Evolutionary conservation across 2,113 vertebrate species (phyloP).

Genomic region (Phrynosoma blainvillii): DNA sequence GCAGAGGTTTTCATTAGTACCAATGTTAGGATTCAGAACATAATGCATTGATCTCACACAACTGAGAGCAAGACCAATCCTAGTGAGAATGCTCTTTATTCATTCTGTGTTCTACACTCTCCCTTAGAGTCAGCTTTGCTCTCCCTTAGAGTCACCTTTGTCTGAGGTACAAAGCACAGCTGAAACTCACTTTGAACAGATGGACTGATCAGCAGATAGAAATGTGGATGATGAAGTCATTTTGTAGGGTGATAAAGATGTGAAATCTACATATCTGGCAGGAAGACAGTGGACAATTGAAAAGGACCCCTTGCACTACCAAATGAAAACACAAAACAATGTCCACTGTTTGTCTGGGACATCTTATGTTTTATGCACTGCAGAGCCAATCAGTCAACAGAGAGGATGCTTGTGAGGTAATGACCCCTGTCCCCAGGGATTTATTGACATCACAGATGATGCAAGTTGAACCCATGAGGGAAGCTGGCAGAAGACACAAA

Average conservation of each 20-base stretch:
- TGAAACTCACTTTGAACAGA: conserved; percentile 18
- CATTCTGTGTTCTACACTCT: too few species aligned
- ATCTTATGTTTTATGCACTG: not conserved
- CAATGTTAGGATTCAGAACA: too few species aligned
- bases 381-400: not conserved
- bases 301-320: conserved; percentile 20
- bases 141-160: not conserved
- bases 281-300: conserved; percentile 1
- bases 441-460: conserved; percentile 10
- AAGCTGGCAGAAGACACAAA: conserved; percentile 19
- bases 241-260: not conserved
- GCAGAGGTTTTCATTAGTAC: too few species aligned
- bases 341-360: conserved; percentile 37
- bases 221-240: conserved; percentile 29
- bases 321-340: conserved; percentile 26
- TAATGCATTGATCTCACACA: too few species aligned
- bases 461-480: conserved; percentile 16
- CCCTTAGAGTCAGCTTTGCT: not conserved
- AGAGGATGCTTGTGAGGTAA: not conserved
- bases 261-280: conserved; percentile 35
- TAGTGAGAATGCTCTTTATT: too few species aligned
- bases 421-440: conserved; percentile 29
- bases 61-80: too few species aligned
- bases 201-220: not conserved
- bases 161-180: not conserved